Evolutionary conservation across 2,797 vertebrate species (phyloP).

Genomic region (Anas bernieri): DNA sequence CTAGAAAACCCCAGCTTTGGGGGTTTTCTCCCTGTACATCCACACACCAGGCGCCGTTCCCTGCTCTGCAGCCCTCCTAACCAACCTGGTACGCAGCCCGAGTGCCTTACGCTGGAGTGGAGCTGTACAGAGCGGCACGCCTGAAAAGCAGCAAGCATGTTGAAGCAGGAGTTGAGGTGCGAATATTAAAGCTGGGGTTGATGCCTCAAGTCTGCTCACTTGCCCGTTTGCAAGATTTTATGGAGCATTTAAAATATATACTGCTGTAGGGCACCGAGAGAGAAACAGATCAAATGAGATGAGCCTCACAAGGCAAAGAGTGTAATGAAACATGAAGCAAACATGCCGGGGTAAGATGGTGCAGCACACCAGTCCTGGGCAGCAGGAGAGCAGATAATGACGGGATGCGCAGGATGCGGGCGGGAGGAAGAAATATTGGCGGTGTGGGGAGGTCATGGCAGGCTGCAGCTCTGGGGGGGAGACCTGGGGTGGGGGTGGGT

Average conservation of each 20-base stretch:
- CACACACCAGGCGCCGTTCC: neutral
- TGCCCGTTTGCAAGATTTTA: conserved; percentile 7
- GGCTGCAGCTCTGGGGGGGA: neutral
- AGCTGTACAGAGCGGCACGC: neutral
- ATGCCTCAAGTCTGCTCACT: neutral
- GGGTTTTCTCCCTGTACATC: neutral
- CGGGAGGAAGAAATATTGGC: neutral
- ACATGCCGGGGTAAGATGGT: conserved; percentile 10
- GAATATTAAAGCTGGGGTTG: neutral
- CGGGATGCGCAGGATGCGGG: neutral
- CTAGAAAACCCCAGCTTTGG: neutral
- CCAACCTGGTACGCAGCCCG: accelerated
- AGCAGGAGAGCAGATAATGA: neutral
- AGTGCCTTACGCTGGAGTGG: neutral
- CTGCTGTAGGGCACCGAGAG: neutral
- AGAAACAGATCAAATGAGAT: neutral
- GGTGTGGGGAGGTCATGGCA: neutral
- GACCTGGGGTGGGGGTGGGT: neutral
- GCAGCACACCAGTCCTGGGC: neutral
- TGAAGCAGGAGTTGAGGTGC: neutral
- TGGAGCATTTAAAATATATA: conserved; percentile 12
- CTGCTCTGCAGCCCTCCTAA: neutral
- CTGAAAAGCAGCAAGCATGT: neutral
- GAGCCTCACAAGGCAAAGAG: neutral
- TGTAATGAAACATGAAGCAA: conserved; percentile 17